phyloP scores from a whole-genome alignment of 2,113 vertebrate species.

The Istiophorus platypterus region DNA sequence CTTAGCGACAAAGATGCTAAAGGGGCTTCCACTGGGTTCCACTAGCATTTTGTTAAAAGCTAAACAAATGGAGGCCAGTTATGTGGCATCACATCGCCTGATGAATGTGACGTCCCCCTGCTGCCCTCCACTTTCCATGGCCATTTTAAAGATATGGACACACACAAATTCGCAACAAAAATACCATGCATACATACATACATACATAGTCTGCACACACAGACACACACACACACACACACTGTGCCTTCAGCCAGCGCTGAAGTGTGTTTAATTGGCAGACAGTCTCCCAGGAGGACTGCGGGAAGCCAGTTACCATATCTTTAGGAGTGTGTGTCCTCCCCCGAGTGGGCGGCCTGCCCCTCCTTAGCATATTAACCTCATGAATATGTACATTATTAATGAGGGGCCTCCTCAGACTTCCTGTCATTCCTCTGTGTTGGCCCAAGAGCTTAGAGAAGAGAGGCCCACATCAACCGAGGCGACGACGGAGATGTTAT shows the following conservation, averaged over 20 bases:
- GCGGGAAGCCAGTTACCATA: constrained; percentile 1
- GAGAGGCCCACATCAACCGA: not conserved
- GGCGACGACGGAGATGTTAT: not conserved
- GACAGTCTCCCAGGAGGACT: not conserved
- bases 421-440: not conserved
- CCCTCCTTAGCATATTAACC: constrained; percentile 20
- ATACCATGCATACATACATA: not conserved
- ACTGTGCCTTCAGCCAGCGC: not conserved
- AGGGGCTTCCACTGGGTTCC: not conserved
- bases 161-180: not conserved
- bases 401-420: constrained; percentile 13
- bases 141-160: not conserved
- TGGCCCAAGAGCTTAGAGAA: not conserved
- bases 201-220: not conserved
- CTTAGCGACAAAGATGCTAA: no score
- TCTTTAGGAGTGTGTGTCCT: constrained; percentile 5
- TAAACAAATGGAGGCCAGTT: not conserved
- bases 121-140: not conserved
- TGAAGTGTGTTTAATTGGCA: not conserved
- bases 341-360: constrained; percentile 11
- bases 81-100: not conserved
- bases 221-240: not conserved
- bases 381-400: constrained; percentile 9
- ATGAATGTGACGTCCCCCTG: not conserved
- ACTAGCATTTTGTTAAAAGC: not conserved